These are phyloP conservation scores for Myiotriccus ornatus DNA, from an alignment of 2,797 vertebrate genomes.

Conservation along the genomic window DNA sequence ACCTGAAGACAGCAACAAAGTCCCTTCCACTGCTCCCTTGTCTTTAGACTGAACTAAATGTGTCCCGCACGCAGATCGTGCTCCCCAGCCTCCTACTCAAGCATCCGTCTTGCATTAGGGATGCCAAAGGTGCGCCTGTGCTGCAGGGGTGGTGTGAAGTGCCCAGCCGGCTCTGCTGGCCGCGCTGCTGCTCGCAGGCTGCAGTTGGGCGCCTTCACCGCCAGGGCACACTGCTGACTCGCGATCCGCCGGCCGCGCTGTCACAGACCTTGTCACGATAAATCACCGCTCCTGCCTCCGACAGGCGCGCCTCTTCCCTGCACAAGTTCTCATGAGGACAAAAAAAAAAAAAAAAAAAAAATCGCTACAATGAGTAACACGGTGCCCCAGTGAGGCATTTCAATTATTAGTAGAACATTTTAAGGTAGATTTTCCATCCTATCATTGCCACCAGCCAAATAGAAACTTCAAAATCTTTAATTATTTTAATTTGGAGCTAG, in stretches of 20 bases:
- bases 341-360: neutral
- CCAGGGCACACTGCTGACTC: neutral
- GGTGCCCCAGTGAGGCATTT: fast-evolving
- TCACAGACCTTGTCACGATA: neutral
- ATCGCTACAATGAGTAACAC: neutral
- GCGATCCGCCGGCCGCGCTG: neutral
- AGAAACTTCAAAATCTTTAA: neutral
- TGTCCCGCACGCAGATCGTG: neutral
- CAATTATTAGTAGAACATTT: neutral
- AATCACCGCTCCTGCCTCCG: neutral
- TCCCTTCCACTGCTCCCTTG: neutral
- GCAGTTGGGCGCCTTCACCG: neutral
- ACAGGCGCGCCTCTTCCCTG: neutral
- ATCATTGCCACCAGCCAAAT: fast-evolving
- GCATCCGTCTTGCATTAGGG: neutral
- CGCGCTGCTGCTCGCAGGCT: neutral
- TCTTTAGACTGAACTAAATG: neutral
- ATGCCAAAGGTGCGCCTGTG: neutral
- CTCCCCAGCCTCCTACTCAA: neutral
- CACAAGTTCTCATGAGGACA: fast-evolving
- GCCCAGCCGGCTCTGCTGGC: neutral
- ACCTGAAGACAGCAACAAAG: neutral
- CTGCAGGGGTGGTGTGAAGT: too few species aligned
- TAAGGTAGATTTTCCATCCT: neutral
- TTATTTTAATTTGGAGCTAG: neutral